Conservation (phyloP, 2,888 invertebrate species). For the Sinopyrophorus schimmeli region DNA sequence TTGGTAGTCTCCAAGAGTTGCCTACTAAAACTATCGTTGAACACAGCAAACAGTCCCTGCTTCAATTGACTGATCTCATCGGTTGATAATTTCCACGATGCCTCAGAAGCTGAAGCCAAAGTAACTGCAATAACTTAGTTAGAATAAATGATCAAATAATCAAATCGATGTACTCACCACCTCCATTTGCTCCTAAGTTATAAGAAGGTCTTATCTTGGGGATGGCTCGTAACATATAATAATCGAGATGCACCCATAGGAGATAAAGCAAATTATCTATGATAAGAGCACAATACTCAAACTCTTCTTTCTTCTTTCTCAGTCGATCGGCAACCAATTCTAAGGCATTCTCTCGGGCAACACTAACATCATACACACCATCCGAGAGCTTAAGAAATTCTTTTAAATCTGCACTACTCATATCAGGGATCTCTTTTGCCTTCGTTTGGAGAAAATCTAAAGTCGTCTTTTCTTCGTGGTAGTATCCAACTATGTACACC, state of each 20-base stretch:
- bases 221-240: constrained; percentile 67
- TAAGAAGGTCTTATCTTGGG: too few species aligned
- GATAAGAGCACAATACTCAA: constrained; percentile 66
- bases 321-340: constrained; percentile 59
- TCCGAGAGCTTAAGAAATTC: constrained; percentile 54
- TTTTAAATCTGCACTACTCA: constrained; percentile 62
- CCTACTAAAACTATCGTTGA: constrained; percentile 78
- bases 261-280: constrained; percentile 74
- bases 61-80: constrained; percentile 70
- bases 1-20: constrained; percentile 71
- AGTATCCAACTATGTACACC: constrained; percentile 60
- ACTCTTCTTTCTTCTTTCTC: constrained; percentile 62
- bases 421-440: constrained; percentile 57
- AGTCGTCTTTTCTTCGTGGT: constrained; percentile 57
- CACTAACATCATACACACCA: constrained; percentile 43
- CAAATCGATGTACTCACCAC: too few species aligned
- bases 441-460: constrained; percentile 58
- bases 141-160: constrained; percentile 11
- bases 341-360: constrained; percentile 50
- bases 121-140: constrained; percentile 46
- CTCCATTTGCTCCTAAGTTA: too few species aligned
- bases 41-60: constrained; percentile 71
- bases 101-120: constrained; percentile 55
- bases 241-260: constrained; percentile 76
- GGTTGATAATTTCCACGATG: constrained; percentile 62